A percentile compares a stretch with the other conserved stretches of the same genome.
These are phyloP conservation scores for Oryzaephilus surinamensis DNA, from an alignment of 1,140 invertebrate genomes.

Conservation along the genomic window DNA sequence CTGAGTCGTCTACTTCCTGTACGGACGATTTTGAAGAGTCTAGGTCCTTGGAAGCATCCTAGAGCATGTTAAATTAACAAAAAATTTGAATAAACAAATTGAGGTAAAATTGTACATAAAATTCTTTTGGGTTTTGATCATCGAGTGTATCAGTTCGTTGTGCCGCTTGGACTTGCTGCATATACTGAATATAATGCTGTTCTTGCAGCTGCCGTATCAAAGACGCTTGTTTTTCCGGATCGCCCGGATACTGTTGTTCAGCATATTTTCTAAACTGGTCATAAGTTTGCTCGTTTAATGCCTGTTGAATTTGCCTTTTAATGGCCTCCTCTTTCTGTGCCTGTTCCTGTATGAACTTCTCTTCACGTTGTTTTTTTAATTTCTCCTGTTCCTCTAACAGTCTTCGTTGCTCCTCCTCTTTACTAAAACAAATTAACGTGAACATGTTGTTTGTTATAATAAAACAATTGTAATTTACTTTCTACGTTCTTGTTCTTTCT, in stretches of 20 bases:
- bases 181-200: constrained; percentile 96
- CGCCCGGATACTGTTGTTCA: constrained; percentile 87
- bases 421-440: constrained; percentile 22
- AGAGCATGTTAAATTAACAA: no score
- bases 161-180: constrained; percentile 66
- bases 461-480: constrained; percentile 1
- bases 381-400: constrained; percentile 42
- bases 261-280: constrained; percentile 88
- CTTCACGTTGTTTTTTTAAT: constrained; percentile 50
- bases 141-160: constrained; percentile 30
- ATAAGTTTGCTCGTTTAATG: constrained; percentile 92
- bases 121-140: no score
- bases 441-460: not conserved
- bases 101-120: no score
- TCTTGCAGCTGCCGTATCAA: constrained; percentile 89
- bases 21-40: no score
- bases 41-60: no score
- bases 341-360: constrained; percentile 47
- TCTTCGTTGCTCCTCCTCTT: constrained; percentile 30
- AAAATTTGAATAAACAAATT: no score
- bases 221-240: constrained; percentile 86
- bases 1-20: not conserved
- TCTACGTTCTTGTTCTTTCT: constrained; percentile 47
- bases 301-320: constrained; percentile 85
- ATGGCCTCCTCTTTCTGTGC: constrained; percentile 47